Evolutionary conservation across 2,888 invertebrate species (phyloP).

Genomic region (Agonum fuliginosum): DNA sequence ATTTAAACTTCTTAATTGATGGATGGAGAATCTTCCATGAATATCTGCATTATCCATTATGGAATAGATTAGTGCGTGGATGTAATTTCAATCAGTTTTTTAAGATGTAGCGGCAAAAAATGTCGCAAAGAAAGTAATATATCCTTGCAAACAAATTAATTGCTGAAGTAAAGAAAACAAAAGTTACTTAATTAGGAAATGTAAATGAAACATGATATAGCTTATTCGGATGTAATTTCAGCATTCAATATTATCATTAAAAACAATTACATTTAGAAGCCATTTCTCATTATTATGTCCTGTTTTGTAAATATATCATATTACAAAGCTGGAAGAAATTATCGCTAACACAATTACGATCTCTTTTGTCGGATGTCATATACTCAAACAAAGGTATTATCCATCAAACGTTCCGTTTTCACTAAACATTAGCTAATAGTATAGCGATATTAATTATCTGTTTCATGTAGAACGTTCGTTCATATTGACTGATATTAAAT

Average conservation of each 20-base stretch:
- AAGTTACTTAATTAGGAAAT: constrained; percentile 37
- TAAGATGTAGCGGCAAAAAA: too few species aligned
- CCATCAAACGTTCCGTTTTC: constrained; percentile 11
- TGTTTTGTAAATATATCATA: constrained; percentile 22
- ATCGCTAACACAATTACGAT: constrained; percentile 23
- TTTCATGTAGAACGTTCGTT: neutral
- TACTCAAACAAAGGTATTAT: constrained; percentile 27
- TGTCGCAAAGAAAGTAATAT: too few species aligned
- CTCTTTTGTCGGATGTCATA: neutral
- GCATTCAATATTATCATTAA: constrained; percentile 20
- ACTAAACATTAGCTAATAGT: neutral
- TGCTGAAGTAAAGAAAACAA: neutral
- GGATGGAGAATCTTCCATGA: too few species aligned
- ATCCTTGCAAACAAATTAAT: too few species aligned
- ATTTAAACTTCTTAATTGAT: too few species aligned
- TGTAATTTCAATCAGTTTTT: too few species aligned
- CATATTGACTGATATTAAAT: too few species aligned
- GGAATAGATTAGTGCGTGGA: too few species aligned
- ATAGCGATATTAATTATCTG: constrained; percentile 15
- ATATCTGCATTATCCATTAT: too few species aligned
- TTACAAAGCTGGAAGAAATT: constrained; percentile 30
- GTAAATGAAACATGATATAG: neutral
- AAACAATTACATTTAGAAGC: constrained; percentile 24
- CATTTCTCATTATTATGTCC: constrained; percentile 31
- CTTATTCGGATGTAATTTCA: constrained; percentile 40